Percentiles rank a stretch among this genome's conserved stretches.
Conservation (phyloP, 2,113 vertebrate species). For the Pterocles burchelli region DNA sequence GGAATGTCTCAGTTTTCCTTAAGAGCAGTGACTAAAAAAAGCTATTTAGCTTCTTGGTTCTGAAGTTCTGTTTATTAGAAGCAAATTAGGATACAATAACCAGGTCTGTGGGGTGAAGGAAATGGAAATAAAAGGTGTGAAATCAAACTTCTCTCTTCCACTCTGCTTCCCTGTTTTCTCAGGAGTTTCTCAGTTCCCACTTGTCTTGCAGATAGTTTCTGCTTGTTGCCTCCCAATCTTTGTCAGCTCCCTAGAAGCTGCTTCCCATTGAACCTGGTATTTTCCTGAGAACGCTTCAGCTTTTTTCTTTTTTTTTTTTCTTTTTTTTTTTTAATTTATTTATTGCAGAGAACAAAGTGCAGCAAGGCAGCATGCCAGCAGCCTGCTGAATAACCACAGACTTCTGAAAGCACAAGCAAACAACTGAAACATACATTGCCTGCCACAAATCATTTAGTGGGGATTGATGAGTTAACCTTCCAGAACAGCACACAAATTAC, state of each 20-base stretch:
- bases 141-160: not conserved
- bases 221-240: not conserved
- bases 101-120: not conserved
- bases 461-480: not conserved
- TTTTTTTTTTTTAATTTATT: not conserved
- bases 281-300: not conserved
- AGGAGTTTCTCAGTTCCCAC: not conserved
- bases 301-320: not conserved
- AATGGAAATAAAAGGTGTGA: not conserved
- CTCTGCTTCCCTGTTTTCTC: not conserved
- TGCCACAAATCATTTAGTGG: not conserved
- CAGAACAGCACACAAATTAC: not conserved
- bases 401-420: not conserved
- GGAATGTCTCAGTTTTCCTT: not conserved
- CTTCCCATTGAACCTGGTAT: not conserved
- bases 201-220: not conserved
- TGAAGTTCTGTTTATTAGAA: not conserved
- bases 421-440: fast-evolving
- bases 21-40: not conserved
- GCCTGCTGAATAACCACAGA: not conserved
- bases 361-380: not conserved
- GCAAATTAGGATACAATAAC: not conserved
- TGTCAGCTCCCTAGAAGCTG: not conserved
- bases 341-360: not conserved
- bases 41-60: not conserved